These are phyloP conservation scores for Piprites chloris DNA, from an alignment of 2,113 vertebrate genomes.

Conservation along the genomic window DNA sequence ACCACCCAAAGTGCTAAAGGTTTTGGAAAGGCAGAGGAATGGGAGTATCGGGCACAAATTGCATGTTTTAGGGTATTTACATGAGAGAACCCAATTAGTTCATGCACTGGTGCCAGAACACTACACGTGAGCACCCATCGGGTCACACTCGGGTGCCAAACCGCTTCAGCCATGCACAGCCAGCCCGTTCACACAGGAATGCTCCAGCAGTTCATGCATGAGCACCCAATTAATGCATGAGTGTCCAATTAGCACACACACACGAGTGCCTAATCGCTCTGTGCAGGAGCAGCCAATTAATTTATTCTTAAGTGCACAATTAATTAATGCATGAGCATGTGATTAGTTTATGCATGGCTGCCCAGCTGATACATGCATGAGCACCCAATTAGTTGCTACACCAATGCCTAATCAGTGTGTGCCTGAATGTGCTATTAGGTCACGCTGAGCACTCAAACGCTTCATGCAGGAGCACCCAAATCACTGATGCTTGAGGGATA, in stretches of 20 bases:
- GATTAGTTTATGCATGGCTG: neutral
- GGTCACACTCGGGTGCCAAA: neutral
- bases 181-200: neutral
- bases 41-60: neutral
- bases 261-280: neutral
- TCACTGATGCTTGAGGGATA: neutral
- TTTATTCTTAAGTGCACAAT: neutral
- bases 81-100: neutral
- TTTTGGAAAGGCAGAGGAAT: conserved; percentile 28
- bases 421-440: neutral
- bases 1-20: conserved; percentile 34
- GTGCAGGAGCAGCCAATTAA: neutral
- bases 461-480: neutral
- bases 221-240: neutral
- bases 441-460: neutral
- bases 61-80: neutral
- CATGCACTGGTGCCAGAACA: neutral
- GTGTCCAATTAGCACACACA: neutral
- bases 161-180: neutral
- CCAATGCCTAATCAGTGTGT: neutral
- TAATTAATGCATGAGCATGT: neutral
- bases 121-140: neutral
- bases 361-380: neutral
- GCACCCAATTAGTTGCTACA: neutral
- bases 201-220: neutral